These are phyloP conservation scores for Heterotilapia buettikoferi DNA, from an alignment of 2,113 vertebrate genomes.

Conservation along the genomic window DNA sequence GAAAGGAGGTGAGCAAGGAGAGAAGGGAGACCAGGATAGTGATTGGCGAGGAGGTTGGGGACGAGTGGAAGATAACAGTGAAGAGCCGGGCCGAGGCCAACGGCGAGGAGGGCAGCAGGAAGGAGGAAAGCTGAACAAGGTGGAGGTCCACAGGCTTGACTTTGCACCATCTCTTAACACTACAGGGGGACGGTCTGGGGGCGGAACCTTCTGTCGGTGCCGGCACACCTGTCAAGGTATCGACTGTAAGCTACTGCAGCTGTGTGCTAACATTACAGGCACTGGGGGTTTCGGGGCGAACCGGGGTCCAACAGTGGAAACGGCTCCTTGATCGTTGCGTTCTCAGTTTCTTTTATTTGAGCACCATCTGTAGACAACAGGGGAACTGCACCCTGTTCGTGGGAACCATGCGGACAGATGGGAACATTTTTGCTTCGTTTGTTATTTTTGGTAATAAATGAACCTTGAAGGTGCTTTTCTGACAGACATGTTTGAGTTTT, in stretches of 20 bases:
- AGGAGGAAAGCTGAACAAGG: constrained; percentile 16
- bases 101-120: background rate
- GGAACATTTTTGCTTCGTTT: background rate
- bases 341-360: background rate
- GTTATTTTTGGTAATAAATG: background rate
- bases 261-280: background rate
- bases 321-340: background rate
- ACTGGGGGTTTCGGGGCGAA: background rate
- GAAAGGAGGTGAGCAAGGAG: constrained; percentile 10
- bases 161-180: background rate
- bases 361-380: background rate
- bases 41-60: constrained; percentile 49
- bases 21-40: constrained; percentile 47
- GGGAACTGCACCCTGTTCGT: background rate
- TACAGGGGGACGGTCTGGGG: background rate
- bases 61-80: constrained; percentile 53
- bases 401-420: background rate
- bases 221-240: background rate
- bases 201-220: background rate
- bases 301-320: background rate
- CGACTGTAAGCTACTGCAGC: background rate
- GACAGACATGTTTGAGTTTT: background rate
- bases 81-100: constrained; percentile 11
- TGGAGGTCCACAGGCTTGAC: background rate
- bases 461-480: background rate